Percentiles rank a stretch among this genome's conserved stretches.
Evolutionary conservation across 2,888 invertebrate genomes (phyloP).

Genomic region (Pachymerium ferrugineum): DNA sequence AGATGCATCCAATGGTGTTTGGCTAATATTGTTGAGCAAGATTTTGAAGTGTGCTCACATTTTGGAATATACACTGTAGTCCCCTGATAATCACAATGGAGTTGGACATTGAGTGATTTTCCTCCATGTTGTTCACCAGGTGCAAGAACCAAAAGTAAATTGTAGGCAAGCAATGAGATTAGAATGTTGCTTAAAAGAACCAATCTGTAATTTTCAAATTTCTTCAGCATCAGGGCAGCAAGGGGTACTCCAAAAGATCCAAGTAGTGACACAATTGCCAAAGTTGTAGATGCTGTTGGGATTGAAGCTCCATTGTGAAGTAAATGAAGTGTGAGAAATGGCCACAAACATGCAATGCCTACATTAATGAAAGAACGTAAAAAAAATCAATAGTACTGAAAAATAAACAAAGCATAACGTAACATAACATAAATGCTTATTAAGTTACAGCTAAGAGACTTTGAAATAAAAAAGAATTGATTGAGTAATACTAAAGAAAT

Average conservation of each 20-base stretch:
- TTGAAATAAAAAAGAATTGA: too few species aligned
- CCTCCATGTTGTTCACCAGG: not conserved
- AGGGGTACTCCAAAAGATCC: not conserved
- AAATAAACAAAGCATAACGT: too few species aligned
- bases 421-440: too few species aligned
- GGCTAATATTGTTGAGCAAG: not conserved
- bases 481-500: too few species aligned
- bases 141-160: not conserved
- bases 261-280: not conserved
- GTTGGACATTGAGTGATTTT: not conserved
- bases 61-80: not conserved
- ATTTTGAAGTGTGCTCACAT: not conserved
- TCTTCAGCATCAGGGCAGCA: not conserved
- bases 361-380: too few species aligned
- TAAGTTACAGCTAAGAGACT: too few species aligned
- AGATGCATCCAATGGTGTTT: constrained; percentile 13
- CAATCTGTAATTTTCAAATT: not conserved
- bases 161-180: not conserved
- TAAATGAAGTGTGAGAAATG: not conserved
- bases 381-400: too few species aligned
- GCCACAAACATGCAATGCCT: not conserved
- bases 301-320: not conserved
- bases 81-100: not conserved
- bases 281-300: not conserved
- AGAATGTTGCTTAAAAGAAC: not conserved